Evolutionary conservation across 2,797 vertebrate species (phyloP), one percentile per base, ranked within the genome.

Genomic region (Coccyzus lansbergi): DNA sequence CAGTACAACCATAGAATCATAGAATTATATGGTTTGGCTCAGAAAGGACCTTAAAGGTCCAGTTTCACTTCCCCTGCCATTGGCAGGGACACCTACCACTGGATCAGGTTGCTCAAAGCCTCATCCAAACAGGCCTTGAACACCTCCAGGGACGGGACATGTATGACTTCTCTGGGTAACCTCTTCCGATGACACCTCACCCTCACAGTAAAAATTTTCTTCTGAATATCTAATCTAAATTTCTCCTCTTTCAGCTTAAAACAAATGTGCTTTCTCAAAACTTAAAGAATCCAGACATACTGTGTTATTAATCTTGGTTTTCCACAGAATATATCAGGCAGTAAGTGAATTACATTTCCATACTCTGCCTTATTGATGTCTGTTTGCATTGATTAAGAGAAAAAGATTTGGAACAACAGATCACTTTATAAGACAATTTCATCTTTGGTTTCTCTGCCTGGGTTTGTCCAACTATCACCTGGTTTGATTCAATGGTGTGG

Each of bases 331-430:
- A 21, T 46, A 83, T 78, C 69, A 78, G 53, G 78, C 12, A 65
- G 40, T 42, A 89, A 93, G n/a, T 63, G 36, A n/a, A 86, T 88
- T 82, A 88, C 78, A 24, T 48, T 92, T 83, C 77, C 40, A 63
- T 70, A 86, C 55, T 53, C 56, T 86, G 64, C 31, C 24, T 90
- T 64, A 65, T 1, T 74, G 67, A 86, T 60, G 28, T 56, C 59
- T 62, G 44, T 88, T 68, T 59, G 33, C 26, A 71, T 9, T 6
- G 26, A 92, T 77, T 77, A 90, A 58, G 16, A 75, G 31, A 51
- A 76, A 28, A 88, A 75, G 4, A 77, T 6, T 36, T 28, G 19
- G 38, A 91, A 80, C 6, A 87, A 68, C 12, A 89, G 36, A 83
- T 72, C 67, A 52, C 12, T 83, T 70, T 58, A 31, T 38, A 44